These are phyloP conservation scores for Helicoverpa zea DNA, from an alignment of 1,140 invertebrate genomes.

Conservation along the genomic window DNA sequence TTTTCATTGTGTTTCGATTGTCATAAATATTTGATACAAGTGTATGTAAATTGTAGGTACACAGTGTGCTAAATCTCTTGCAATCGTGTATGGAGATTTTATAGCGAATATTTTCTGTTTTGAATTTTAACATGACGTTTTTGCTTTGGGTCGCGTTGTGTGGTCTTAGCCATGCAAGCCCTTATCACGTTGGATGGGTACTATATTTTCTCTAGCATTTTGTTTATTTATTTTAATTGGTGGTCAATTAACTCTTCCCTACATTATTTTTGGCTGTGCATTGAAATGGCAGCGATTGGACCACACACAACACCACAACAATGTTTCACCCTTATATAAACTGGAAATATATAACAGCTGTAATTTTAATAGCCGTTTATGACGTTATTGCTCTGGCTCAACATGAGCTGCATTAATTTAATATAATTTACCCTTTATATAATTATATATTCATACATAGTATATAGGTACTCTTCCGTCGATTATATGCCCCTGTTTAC, in stretches of 20 bases:
- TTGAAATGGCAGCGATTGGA: conserved; percentile 1
- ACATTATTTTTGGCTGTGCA: not conserved
- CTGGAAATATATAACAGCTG: conserved; percentile 56
- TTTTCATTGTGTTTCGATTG: conserved; percentile 61
- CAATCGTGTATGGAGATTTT: conserved; percentile 42
- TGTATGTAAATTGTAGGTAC: conserved; percentile 41
- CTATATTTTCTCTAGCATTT: too few species aligned
- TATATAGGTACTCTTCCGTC: not conserved
- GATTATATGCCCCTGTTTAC: conserved; percentile 29
- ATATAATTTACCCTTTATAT: conserved; percentile 63
- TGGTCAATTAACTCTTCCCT: too few species aligned
- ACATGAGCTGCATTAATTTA: conserved; percentile 69
- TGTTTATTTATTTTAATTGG: too few species aligned
- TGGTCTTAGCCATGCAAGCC: conserved; percentile 18
- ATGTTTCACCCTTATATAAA: conserved; percentile 52
- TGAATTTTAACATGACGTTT: conserved; percentile 20
- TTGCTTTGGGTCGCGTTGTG: conserved; percentile 24
- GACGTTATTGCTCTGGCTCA: conserved; percentile 55
- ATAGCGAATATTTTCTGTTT: conserved; percentile 36
- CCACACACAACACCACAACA: conserved; percentile 40
- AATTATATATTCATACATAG: not conserved
- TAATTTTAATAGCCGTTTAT: conserved; percentile 63
- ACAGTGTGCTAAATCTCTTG: conserved; percentile 28
- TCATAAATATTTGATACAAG: conserved; percentile 42
- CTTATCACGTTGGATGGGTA: not conserved